Evolutionary conservation across 1,140 invertebrate species (phyloP).

Genomic region (Scaptomyza montana): DNA sequence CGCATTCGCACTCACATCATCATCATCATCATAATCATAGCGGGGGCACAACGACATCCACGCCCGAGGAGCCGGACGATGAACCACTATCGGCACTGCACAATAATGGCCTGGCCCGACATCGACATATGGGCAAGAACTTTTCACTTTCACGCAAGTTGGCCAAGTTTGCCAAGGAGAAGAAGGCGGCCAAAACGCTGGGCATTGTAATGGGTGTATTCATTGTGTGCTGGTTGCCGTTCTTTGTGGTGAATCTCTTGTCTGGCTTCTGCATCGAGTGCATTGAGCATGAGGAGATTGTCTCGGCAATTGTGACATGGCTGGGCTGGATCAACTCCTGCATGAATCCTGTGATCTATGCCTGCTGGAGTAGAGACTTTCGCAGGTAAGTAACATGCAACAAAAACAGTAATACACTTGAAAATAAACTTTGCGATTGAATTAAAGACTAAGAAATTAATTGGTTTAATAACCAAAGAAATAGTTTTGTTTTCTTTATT

Average conservation of each 20-base stretch:
- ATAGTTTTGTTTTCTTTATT: too few species aligned
- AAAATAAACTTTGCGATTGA: constrained; percentile 46
- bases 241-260: constrained; percentile 98
- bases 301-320: constrained; percentile 98
- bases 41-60: constrained; percentile 86
- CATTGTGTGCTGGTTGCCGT: constrained; percentile 98
- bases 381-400: constrained; percentile 88
- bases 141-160: constrained; percentile 95
- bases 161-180: constrained; percentile 96
- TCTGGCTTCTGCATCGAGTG: constrained; percentile 95
- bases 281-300: constrained; percentile 94
- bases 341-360: constrained; percentile 99
- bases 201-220: constrained; percentile 99
- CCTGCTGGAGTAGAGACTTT: constrained; percentile 98
- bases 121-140: constrained; percentile 88
- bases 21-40: constrained; percentile 80
- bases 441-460: too few species aligned
- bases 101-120: constrained; percentile 88
- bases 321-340: constrained; percentile 99
- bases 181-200: constrained; percentile 97
- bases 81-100: constrained; percentile 89
- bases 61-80: constrained; percentile 88
- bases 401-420: too few species aligned
- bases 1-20: constrained; percentile 72
- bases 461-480: too few species aligned